Base-by-base conservation (phyloP, 1,140 invertebrate genomes). In the Periplaneta americana region DNA sequence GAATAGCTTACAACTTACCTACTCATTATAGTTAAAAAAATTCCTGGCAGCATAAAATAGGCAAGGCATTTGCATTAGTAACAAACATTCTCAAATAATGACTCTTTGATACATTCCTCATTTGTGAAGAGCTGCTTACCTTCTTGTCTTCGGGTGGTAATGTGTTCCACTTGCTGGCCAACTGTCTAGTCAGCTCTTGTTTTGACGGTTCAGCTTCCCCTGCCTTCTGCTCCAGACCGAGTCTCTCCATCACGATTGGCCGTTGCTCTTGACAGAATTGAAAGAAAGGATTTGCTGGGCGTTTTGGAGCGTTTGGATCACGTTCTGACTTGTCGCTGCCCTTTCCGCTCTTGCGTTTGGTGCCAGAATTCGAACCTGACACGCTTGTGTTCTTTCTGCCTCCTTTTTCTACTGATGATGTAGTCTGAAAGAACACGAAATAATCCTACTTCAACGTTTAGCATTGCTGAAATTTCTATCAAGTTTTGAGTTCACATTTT, bases 211-310 rank as follows among this genome's bases (percentile, higher is more conserved):
- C 93, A 31, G 91, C 89, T 85, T 92, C 90, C 48, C 93, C 93
- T 33, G 90, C 88, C 74, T 85, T 86, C 85, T 84, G 91, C 86
- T 85, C 93, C 34, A 83, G 31, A 28, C 77, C 80, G 28, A 82
- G 77, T 36, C 80, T 90, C 85, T 93, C 93, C 88, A 94, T 91
- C n/a, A 95, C 90, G 34, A 94, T 87, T 39, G 89, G 93, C 83
- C 94, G 89, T 86, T 95, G 93, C 85, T 95, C 94, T 88, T 95
- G 93, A 84, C 94, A 95, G 87, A 95, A 95, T 88, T 95, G 93
- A 83, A 95, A 95, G 87, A 95, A 95, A 78, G 94, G 93, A 91
- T 95, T 95, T 39, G 93, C 94, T 0, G 94, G 93, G 83, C 94
- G 90, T 85, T 95, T 95, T 9, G 94, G 94, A 39, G 93, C 94